These are phyloP conservation scores for Hassar affinis DNA, from an alignment of 2,113 vertebrate genomes.

Conservation along the genomic window DNA sequence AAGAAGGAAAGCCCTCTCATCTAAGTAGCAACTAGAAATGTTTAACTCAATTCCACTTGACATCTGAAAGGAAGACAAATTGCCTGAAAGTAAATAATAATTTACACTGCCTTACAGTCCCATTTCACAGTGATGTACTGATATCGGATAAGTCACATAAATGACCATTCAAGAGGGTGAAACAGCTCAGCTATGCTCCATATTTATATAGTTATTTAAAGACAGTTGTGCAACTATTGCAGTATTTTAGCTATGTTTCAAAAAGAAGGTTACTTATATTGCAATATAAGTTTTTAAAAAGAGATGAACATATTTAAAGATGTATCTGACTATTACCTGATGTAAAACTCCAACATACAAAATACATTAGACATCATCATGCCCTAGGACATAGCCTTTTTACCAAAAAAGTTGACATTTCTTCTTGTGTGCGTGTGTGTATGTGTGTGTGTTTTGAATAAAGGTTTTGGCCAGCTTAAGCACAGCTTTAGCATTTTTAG, in stretches of 20 bases:
- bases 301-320: not conserved
- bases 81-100: not conserved
- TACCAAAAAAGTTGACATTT: too few relatives aligned
- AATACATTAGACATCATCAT: too few relatives aligned
- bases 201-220: not conserved
- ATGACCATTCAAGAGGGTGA: not conserved
- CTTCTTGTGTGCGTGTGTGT: too few relatives aligned
- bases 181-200: not conserved
- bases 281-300: not conserved
- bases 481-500: too few relatives aligned
- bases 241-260: not conserved
- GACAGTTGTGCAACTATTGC: too few relatives aligned
- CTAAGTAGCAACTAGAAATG: conserved; percentile 9
- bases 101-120: not conserved
- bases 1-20: conserved; percentile 7
- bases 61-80: not conserved
- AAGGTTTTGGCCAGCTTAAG: too few relatives aligned
- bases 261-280: not conserved
- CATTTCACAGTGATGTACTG: not conserved
- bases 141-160: not conserved
- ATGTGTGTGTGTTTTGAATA: too few relatives aligned
- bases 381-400: not conserved
- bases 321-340: not conserved
- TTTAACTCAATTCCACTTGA: conserved; percentile 4
- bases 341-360: not conserved